A percentile compares a stretch with the other conserved stretches of the same genome.
These are phyloP conservation scores for Abrostola tripartita DNA, from an alignment of 2,888 invertebrate genomes.

Conservation along the genomic window DNA sequence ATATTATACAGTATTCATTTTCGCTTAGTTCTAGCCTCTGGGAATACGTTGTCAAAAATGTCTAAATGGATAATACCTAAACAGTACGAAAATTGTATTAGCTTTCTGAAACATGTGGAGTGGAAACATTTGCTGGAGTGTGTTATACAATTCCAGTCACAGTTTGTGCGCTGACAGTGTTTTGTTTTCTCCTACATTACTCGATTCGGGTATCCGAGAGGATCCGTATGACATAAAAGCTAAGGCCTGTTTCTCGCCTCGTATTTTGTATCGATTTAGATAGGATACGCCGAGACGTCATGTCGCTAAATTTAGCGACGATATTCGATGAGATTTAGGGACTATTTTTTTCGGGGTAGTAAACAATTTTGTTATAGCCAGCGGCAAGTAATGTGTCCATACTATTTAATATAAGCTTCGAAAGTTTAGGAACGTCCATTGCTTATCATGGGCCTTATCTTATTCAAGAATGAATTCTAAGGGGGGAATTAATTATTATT, in stretches of 20 bases:
- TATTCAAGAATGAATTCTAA: too few species aligned
- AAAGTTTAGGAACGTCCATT: too few species aligned
- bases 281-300: constrained; percentile 41
- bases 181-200: constrained; percentile 49
- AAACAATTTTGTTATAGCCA: constrained; percentile 32
- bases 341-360: constrained; percentile 39
- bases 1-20: constrained; percentile 27
- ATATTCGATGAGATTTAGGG: constrained; percentile 41
- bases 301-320: constrained; percentile 45
- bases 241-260: constrained; percentile 45
- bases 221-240: constrained; percentile 45
- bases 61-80: constrained; percentile 39
- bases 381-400: constrained; percentile 30
- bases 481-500: too few species aligned
- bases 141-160: constrained; percentile 34
- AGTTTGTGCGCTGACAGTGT: constrained; percentile 41
- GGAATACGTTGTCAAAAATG: constrained; percentile 17
- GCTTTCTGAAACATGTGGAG: constrained; percentile 31
- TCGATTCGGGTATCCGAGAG: constrained; percentile 42
- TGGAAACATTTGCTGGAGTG: constrained; percentile 39
- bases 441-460: too few species aligned
- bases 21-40: constrained; percentile 23
- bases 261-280: constrained; percentile 49
- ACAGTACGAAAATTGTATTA: constrained; percentile 41
- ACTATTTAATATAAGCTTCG: neutral